A percentile compares a stretch with the other conserved stretches of the same genome.
These are phyloP conservation scores for Tragulus kanchil DNA, from an alignment of 2,113 vertebrate species.

Conservation along the genomic window DNA sequence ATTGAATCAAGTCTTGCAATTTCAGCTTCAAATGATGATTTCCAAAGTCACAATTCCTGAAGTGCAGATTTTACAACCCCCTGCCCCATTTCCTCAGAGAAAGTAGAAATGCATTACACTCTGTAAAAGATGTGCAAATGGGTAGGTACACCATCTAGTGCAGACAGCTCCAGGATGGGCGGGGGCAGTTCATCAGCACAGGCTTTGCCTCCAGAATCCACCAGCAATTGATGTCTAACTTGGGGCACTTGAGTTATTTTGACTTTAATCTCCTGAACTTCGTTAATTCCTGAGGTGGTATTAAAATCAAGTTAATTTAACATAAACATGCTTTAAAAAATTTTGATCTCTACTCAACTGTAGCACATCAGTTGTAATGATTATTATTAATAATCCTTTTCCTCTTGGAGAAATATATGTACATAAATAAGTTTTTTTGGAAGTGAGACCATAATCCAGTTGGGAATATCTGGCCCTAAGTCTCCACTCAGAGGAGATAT, in stretches of 20 bases:
- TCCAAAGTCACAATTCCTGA: background rate
- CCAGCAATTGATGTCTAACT: background rate
- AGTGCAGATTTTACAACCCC: background rate
- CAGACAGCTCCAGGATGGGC: too few relatives aligned
- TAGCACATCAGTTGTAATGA: background rate
- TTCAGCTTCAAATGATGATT: background rate
- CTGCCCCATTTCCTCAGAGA: background rate
- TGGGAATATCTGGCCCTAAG: background rate
- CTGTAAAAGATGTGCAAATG: rapidly evolving
- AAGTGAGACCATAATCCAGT: background rate
- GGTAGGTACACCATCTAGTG: rapidly evolving
- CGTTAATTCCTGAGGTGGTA: background rate
- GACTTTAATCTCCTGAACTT: background rate
- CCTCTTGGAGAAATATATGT: background rate
- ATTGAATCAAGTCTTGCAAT: too few relatives aligned
- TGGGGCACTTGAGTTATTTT: background rate
- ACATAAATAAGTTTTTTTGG: background rate
- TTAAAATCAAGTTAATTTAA: background rate
- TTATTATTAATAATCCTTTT: background rate
- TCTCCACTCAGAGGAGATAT: background rate
- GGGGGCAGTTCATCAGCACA: too few relatives aligned
- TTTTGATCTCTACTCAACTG: background rate
- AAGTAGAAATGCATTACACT: rapidly evolving
- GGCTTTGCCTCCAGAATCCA: background rate
- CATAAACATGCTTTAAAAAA: background rate